These are phyloP conservation scores for Cepaea nemoralis DNA, from an alignment of 1,140 invertebrate species.

Conservation along the genomic window DNA sequence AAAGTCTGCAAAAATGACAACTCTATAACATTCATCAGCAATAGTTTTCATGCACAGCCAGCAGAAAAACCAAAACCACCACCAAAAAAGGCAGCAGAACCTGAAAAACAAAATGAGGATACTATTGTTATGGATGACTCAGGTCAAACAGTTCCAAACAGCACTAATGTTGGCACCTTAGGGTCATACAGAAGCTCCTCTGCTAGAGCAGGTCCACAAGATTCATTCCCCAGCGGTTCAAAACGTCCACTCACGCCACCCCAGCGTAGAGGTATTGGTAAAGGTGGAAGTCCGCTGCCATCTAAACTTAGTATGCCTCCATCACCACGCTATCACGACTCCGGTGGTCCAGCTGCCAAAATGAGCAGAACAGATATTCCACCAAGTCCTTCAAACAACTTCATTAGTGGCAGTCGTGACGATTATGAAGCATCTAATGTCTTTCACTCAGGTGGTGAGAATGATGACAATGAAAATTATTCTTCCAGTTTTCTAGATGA, in stretches of 20 bases:
- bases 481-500: slow-evolving; percentile 33
- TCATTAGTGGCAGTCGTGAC: not conserved
- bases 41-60: slow-evolving; percentile 48
- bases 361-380: slow-evolving; percentile 26
- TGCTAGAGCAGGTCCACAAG: slow-evolving; percentile 1
- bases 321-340: slow-evolving; percentile 34
- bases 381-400: slow-evolving; percentile 27
- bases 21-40: slow-evolving; percentile 47
- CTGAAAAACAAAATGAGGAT: slow-evolving; percentile 39
- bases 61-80: slow-evolving; percentile 36
- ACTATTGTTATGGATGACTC: slow-evolving; percentile 36
- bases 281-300: not conserved
- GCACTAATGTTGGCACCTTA: slow-evolving; percentile 43
- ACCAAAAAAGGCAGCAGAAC: slow-evolving; percentile 28
- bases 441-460: slow-evolving; percentile 32
- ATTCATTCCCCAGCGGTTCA: slow-evolving; percentile 21
- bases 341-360: slow-evolving; percentile 29
- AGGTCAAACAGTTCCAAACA: slow-evolving; percentile 32
- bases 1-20: slow-evolving; percentile 50
- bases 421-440: slow-evolving; percentile 33
- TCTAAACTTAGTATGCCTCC: slow-evolving; percentile 23
- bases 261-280: slow-evolving; percentile 1
- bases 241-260: slow-evolving; percentile 42
- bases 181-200: slow-evolving; percentile 8
- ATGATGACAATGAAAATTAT: slow-evolving; percentile 34